Base-by-base conservation (phyloP, 2,888 invertebrate species). In the Limnephilus marmoratus region DNA sequence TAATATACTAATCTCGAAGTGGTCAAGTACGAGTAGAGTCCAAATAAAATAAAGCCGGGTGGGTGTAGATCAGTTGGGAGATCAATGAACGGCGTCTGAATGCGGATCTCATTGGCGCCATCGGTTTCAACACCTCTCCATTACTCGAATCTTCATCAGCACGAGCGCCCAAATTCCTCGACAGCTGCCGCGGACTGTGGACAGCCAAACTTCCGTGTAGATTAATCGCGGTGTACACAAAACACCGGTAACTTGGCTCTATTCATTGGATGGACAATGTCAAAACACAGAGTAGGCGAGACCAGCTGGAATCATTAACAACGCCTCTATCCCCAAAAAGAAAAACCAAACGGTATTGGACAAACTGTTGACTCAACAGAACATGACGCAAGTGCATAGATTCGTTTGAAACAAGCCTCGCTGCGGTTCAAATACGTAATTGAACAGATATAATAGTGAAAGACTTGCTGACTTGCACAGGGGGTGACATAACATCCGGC, bases 21-120 rank as follows among this genome's bases (percentile, higher is more conserved):
- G 31, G 34, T 37, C 31, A 83, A 34, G 82, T 0, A 68, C 31
- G 29, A 34, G 82, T 7, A 68, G 24, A 37, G 15, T 83, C 31
- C 45, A 18, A 34, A 12, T 1, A 31, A 85, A 85, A 37, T 37
- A 31, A 13, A 24, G 85, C 45, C 45, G 53, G 53, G 88, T 31
- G 68, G 37, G 87, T 29, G 53, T 31, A 53, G 18, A 13, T 24
- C 34, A 37, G 24, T 68, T 68, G 68, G 68, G 88, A 88, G 88
- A 88, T 88, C 88, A 88, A 88, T 80, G 88, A 31, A 88, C 88
- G 88, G 88, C 68, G 88, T 7, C 68, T 68, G 53, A 53, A 53
- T 53, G 88, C 88, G 88, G 87, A 87, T 49, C 87, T 87, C 45
- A 24, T 31, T 87, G 87, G 88, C 88, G 88, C 88, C 88, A 53